Base-by-base conservation (phyloP, 2,888 invertebrate species). In the Pollenia amentaria region DNA sequence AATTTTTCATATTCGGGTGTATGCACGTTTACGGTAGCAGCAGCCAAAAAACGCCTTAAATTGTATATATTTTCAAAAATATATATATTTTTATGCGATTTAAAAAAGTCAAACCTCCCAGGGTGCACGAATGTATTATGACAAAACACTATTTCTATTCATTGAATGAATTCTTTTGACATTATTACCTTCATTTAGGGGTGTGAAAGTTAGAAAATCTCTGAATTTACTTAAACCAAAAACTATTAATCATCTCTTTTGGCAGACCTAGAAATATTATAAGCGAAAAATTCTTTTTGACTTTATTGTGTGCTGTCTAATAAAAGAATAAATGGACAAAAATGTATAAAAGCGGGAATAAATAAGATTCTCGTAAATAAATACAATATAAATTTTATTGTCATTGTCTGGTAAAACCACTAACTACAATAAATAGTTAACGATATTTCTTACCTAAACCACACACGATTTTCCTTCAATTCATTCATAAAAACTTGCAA, bases 371-470 rank as follows among this genome's bases (percentile, higher is more conserved):
- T 65, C 8, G 12, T 64, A 84, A 84, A 60, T 48, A 70, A 77
- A 73, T 69, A 77, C 76, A 84, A 84, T 69, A 76, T 57, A 72
- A 84, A 84, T 83, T 77, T 87, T 81, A 81, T 81, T 77, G 72
- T 73, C 77, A 77, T 84, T 87, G 79, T 80, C 70, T 75, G 46
- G 9, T 18, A 62, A 29, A 55, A 77, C 79, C 76, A 75, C 29
- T 6, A 29, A 29, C 29, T 29, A 70, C 65, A 83, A 64, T 86
- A 57, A 77, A 69, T 73, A 78, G 62, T 60, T 72, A 29, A 48
- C 10, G 38, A 64, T 75, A 53, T 51, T 48, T 76, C 67, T 79
- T n/a, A 16, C 62, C 55, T 51, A 72, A 87, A 81, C 84, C 84
- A 80, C 72, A 84, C 76, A 72, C 67, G 42, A 60, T 10, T n/a